These are phyloP conservation scores for Drosophila sucinea DNA, from an alignment of 1,140 invertebrate genomes.

Conservation along the genomic window DNA sequence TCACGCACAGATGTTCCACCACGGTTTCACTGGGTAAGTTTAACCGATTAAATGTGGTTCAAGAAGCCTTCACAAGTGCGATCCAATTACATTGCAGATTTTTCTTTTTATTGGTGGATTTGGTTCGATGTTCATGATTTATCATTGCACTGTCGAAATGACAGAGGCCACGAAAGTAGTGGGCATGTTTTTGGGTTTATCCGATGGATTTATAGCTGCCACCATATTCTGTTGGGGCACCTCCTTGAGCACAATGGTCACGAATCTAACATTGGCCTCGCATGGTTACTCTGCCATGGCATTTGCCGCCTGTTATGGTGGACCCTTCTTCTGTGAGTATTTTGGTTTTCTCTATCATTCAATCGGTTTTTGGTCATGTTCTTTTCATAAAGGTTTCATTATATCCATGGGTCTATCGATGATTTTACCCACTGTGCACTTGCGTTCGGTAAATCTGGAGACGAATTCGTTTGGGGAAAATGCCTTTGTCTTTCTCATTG, in stretches of 20 bases:
- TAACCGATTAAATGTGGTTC: not conserved
- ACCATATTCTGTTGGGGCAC: conserved; percentile 6
- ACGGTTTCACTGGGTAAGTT: not conserved
- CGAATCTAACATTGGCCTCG: not conserved
- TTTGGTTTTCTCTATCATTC: no score
- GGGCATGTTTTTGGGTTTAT: conserved; percentile 3
- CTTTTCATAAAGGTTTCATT: not conserved
- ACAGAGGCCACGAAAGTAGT: not conserved
- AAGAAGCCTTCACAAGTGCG: not conserved
- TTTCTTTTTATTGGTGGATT: not conserved
- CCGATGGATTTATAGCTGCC: not conserved
- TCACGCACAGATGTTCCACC: conserved; percentile 5
- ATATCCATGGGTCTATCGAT: not conserved
- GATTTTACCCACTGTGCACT: not conserved
- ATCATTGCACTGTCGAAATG: not conserved
- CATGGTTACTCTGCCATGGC: conserved; percentile 3
- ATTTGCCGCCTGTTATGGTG: not conserved
- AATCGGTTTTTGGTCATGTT: not conserved
- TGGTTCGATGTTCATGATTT: conserved; percentile 1
- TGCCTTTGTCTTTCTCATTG: conserved; percentile 1
- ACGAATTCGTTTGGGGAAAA: not conserved
- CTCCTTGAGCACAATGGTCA: not conserved
- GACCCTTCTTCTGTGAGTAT: not conserved
- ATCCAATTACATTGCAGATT: not conserved
- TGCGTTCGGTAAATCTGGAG: not conserved